Evolutionary conservation across 1,140 invertebrate species (phyloP).

Genomic region (Drosophila rhopaloa): DNA sequence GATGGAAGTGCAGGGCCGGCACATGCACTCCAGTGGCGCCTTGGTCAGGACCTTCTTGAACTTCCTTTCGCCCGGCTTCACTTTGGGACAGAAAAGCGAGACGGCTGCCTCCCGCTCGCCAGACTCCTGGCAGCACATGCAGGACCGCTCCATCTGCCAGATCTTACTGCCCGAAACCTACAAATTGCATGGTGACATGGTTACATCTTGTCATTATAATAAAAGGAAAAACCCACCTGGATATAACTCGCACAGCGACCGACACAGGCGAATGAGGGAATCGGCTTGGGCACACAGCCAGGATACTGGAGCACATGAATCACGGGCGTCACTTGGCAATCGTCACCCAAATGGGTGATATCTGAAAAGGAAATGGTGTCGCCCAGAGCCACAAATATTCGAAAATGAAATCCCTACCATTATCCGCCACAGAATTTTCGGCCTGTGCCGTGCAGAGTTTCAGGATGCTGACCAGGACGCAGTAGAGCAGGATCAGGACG

Average conservation of each 20-base stretch:
- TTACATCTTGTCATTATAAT: no score
- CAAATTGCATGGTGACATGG: no score
- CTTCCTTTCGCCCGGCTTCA: conserved; percentile 93
- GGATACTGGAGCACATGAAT: conserved; percentile 96
- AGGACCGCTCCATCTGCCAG: conserved; percentile 97
- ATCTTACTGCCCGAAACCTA: conserved; percentile 97
- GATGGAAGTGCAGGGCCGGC: conserved; percentile 94
- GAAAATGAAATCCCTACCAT: conserved; percentile 35
- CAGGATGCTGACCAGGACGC: conserved; percentile 64
- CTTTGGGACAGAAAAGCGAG: conserved; percentile 94
- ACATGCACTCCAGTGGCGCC: conserved; percentile 97
- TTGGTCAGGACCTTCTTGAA: conserved; percentile 95
- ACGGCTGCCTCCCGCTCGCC: conserved; percentile 96
- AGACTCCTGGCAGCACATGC: conserved; percentile 97
- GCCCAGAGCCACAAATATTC: not conserved
- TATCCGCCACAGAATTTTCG: conserved; percentile 62
- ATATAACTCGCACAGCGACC: conserved; percentile 96
- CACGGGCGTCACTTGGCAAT: conserved; percentile 95
- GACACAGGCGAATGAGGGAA: conserved; percentile 96
- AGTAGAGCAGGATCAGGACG: conserved; percentile 65
- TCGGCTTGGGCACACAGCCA: conserved; percentile 96
- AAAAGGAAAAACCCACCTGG: conserved; percentile 87
- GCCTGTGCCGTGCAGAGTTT: conserved; percentile 69
- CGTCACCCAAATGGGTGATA: conserved; percentile 87
- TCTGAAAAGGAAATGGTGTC: conserved; percentile 39